Percentiles rank a stretch among this genome's conserved stretches.
phyloP scores from a whole-genome alignment of 2,797 vertebrate genomes.

The Decapterus maruadsi region DNA sequence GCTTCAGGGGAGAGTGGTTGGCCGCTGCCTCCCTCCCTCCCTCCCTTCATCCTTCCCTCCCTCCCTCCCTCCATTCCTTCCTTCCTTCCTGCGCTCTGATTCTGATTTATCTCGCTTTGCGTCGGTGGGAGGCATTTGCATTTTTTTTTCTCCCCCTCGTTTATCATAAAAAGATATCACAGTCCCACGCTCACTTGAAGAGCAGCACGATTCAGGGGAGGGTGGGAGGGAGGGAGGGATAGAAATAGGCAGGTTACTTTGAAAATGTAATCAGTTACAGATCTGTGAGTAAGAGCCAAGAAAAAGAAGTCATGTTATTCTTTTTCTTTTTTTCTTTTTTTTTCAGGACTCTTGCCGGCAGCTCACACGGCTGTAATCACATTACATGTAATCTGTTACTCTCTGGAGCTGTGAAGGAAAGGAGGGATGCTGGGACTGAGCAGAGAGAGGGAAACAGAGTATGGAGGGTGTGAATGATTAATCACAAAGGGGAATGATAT shows the following conservation, averaged over 20 bases:
- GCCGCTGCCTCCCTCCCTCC: conserved; percentile 53
- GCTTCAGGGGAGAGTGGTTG: conserved; percentile 60
- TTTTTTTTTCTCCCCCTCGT: conserved; percentile 82
- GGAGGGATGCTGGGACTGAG: conserved; percentile 28
- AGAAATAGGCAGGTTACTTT: conserved; percentile 75
- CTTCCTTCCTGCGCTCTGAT: conserved; percentile 69
- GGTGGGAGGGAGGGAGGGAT: conserved; percentile 67
- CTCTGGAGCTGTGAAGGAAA: conserved; percentile 11
- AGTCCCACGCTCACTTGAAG: conserved; percentile 87
- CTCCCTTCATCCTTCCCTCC: conserved; percentile 38
- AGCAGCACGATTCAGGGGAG: conserved; percentile 77
- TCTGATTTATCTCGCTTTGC: conserved; percentile 83
- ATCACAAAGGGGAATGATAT: conserved; percentile 50
- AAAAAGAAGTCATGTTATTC: not conserved
- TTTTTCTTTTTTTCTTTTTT: not conserved
- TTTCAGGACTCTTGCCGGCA: not conserved
- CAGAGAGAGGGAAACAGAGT: conserved; percentile 37
- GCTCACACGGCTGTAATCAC: conserved; percentile 34
- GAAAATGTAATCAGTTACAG: conserved; percentile 71
- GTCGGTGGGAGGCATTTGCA: conserved; percentile 86
- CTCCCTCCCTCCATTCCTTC: conserved; percentile 12
- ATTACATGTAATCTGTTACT: conserved; percentile 58
- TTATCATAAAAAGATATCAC: conserved; percentile 89
- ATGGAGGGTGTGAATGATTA: conserved; percentile 56
- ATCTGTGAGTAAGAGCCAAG: conserved; percentile 41